These are phyloP conservation scores for Gymnothorax javanicus DNA, from an alignment of 2,797 vertebrate genomes.

Conservation along the genomic window DNA sequence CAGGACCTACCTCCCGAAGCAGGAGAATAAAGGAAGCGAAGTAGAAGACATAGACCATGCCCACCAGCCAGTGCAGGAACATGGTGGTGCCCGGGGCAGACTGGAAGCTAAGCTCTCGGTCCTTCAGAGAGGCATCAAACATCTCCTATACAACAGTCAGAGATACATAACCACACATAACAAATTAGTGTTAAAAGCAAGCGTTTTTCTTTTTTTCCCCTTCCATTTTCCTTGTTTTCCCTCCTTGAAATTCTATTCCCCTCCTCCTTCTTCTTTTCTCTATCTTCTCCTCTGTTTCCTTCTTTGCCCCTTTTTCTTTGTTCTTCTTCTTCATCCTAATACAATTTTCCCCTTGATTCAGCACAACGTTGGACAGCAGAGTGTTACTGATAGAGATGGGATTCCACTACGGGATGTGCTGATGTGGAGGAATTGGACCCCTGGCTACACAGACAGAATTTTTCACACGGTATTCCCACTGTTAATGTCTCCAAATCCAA, in stretches of 20 bases:
- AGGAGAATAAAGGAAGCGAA: constrained; percentile 96
- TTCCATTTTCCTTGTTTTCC: neutral
- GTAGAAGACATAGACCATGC: constrained; percentile 98
- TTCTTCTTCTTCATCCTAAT: neutral
- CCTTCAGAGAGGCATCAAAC: constrained; percentile 94
- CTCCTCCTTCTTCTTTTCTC: too few species aligned
- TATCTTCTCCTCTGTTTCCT: too few species aligned
- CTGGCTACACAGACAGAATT: neutral
- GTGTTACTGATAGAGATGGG: neutral
- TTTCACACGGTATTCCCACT: neutral
- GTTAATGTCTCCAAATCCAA: neutral
- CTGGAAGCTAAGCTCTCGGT: constrained; percentile 90
- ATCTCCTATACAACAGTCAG: constrained; percentile 80
- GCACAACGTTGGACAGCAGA: neutral
- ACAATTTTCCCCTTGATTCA: neutral
- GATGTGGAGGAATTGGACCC: neutral
- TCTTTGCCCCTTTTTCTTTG: too few species aligned
- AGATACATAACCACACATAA: constrained; percentile 29
- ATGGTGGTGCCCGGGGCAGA: constrained; percentile 94
- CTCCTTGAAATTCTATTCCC: neutral
- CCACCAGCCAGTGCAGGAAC: constrained; percentile 97
- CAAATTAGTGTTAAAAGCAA: neutral
- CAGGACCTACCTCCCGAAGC: constrained; percentile 82
- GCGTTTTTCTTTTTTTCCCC: too few species aligned
- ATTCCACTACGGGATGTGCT: neutral